Evolutionary conservation across 2,888 invertebrate species (phyloP).

Genomic region (Andricus curvator): DNA sequence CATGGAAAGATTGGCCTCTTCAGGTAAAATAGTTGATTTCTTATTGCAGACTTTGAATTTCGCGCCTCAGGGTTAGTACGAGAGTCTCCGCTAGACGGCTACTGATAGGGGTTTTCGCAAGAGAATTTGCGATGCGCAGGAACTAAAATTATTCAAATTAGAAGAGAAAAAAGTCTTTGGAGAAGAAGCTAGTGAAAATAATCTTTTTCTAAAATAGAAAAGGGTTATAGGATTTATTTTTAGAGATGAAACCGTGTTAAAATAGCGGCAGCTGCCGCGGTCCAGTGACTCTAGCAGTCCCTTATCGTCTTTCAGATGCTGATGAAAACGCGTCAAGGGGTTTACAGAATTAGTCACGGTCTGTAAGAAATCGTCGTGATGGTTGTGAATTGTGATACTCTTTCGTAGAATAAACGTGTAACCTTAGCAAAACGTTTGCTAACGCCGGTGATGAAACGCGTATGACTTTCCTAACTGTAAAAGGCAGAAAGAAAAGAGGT

Average conservation of each 20-base stretch:
- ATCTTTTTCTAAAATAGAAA: not conserved
- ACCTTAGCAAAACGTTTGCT: constrained; percentile 27
- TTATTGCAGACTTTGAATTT: not conserved
- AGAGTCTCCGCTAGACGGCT: not conserved
- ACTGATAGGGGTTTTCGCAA: too few species aligned
- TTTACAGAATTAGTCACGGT: constrained; percentile 30
- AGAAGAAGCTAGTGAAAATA: not conserved
- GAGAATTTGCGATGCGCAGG: too few species aligned
- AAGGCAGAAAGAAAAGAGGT: not conserved
- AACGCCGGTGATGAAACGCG: constrained; percentile 28
- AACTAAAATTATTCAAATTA: too few species aligned
- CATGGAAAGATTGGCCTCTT: not conserved
- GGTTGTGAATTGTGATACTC: constrained; percentile 33
- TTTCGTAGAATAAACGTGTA: constrained; percentile 34
- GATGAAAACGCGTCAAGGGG: constrained; percentile 9
- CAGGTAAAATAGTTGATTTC: not conserved
- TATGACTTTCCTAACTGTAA: constrained; percentile 23
- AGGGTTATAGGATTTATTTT: not conserved
- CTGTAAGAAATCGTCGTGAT: constrained; percentile 13
- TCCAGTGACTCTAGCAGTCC: not conserved
- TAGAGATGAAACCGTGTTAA: not conserved
- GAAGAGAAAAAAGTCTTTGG: too few species aligned
- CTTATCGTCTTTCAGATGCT: not conserved
- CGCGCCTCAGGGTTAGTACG: not conserved
- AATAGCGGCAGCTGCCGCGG: not conserved